Percentiles rank a stretch among this genome's conserved stretches.
Conservation (phyloP, 2,113 vertebrate species). For the Cochlearius cochlearius region DNA sequence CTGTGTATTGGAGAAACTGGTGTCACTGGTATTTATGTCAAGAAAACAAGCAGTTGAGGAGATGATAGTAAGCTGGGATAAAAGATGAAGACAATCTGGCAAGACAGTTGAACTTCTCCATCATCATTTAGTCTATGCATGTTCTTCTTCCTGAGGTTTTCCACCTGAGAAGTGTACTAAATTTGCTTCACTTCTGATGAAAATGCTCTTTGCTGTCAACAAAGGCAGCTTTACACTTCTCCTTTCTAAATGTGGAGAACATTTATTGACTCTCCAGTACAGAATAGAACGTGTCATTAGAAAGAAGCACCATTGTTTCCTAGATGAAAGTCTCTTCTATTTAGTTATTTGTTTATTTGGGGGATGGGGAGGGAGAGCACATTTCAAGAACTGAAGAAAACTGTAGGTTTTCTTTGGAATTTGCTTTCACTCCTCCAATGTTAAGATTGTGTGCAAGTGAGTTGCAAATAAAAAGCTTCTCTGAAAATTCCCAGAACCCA, state of each 20-base stretch:
- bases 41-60: neutral
- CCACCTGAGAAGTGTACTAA: neutral
- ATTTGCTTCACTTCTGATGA: constrained; percentile 42
- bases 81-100: neutral
- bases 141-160: neutral
- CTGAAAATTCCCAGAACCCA: constrained; percentile 19
- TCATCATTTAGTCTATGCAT: neutral
- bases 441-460: neutral
- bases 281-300: neutral
- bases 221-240: neutral
- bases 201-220: constrained; percentile 46
- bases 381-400: neutral
- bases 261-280: neutral
- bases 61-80: neutral
- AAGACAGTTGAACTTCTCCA: neutral
- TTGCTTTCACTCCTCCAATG: neutral
- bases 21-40: neutral
- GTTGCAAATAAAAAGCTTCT: neutral
- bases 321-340: neutral
- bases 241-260: neutral
- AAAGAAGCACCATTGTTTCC: neutral
- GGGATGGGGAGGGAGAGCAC: neutral
- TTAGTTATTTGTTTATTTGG: neutral
- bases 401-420: neutral
- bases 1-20: neutral